Evolutionary conservation across 37 sponge, comb jelly and placozoan species (phyloP).

Genomic region (Aplysina aerophoba): DNA sequence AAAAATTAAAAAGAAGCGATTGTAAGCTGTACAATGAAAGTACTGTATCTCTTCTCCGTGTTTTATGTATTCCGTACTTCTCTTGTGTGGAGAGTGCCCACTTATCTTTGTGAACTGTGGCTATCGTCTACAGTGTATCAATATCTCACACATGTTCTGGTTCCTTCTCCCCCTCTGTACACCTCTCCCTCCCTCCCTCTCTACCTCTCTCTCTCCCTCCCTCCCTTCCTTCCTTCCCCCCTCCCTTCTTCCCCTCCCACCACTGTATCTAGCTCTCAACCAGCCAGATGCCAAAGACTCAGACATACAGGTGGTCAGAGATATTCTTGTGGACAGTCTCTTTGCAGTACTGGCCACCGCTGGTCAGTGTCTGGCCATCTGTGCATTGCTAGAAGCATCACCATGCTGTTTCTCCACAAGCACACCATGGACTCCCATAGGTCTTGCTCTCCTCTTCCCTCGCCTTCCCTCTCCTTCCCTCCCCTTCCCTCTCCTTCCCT

Average conservation of each 20-base stretch:
- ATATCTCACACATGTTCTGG: too few relatives aligned
- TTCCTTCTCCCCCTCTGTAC: neutral
- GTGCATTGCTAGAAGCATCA: too few relatives aligned
- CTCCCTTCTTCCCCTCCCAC: conserved; percentile 3
- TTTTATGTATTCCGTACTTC: neutral
- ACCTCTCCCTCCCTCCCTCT: neutral
- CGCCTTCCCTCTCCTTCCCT: too few relatives aligned
- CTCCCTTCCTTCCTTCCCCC: neutral
- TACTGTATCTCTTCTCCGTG: too few relatives aligned
- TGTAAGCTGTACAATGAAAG: neutral
- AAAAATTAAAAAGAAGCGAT: neutral
- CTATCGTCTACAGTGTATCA: too few relatives aligned
- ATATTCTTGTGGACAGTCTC: conserved; percentile 84
- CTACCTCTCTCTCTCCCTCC: neutral
- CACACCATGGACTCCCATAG: too few relatives aligned
- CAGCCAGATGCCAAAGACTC: conserved; percentile 81
- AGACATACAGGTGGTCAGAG: conserved; percentile 75
- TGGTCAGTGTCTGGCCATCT: conserved; percentile 58
- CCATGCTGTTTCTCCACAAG: too few relatives aligned
- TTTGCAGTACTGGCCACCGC: conserved; percentile 95
- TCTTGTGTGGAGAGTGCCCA: neutral
- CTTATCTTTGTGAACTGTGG: too few relatives aligned
- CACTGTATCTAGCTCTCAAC: conserved; percentile 77
- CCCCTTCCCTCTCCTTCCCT: too few relatives aligned
- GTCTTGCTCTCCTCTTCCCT: too few relatives aligned